Base-by-base conservation (phyloP, 2,797 vertebrate genomes). In the Dryobates pubescens region DNA sequence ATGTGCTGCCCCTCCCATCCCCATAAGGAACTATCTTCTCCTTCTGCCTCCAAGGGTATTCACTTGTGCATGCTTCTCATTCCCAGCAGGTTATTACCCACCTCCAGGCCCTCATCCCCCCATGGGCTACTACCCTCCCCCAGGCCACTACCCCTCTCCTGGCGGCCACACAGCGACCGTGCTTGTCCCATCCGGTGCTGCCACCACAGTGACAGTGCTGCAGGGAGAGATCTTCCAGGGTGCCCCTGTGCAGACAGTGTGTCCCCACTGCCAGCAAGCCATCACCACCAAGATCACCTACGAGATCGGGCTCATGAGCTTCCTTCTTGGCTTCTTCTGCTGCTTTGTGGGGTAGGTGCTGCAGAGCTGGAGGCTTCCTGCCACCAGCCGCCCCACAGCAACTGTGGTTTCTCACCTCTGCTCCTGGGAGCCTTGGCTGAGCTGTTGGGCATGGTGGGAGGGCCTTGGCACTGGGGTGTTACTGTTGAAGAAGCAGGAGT, bases 211-310 rank as follows among this genome's bases (percentile, higher is more conserved):
- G 94, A 99, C 99, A 0, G 98, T 99, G 68, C 98, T 99, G 93
- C 99, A 99, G 96, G 99, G 99, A 4, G 99, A 99, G 97, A 99
- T 99, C 97, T 99, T 99, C 96, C 98, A 99, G 97, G 98, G 98
- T 0, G 98, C 98, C 5, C 99, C 99, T 0, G 99, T 99, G 96
- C 99, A 99, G 97, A 99, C 99, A 0, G 98, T 99, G 95, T 99
- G 99, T 97, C 99, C 99, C 24, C 99, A 99, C 97, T 99, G 99
- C 97, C 99, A 99, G 97, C 99, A 99, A 97, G 98, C 99, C 72
- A 99, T 99, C 97, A 96, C 98, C 97, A 99, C 99, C 87, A 98
- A 98, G 94, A 99, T 99, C 97, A 98, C 98, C 92, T 98, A 99
- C 0, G 98, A 99, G 90, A 97, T 99, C 0, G 99, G 99, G 85